Base-by-base conservation (phyloP, 2,797 vertebrate genomes). In the Buphagus erythrorhynchus region DNA sequence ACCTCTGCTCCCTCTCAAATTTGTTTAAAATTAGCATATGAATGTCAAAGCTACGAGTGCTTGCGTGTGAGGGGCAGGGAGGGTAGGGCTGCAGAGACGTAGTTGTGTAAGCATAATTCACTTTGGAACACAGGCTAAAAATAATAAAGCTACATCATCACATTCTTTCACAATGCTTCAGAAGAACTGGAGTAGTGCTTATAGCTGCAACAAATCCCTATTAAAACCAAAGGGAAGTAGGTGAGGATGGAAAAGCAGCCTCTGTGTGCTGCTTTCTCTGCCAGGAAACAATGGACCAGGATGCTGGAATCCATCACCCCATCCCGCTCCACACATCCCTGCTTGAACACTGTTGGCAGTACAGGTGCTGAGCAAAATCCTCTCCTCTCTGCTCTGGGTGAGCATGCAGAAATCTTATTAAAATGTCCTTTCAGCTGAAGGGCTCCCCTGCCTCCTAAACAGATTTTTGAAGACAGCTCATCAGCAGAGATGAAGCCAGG, bases 81-180 rank as follows among this genome's bases (percentile, higher is more conserved):
- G 83, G 65, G 82, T 45, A 90, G 57, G 61, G 82, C 87, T 90
- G 72, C 59, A 90, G 90, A 88, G 85, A 67, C 4, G 1, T 68
- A 74, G 62, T 94, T 96, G 74, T 86, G 89, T 88, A 96, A 97
- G 94, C 87, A 68, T 68, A 95, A 93, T 77, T 91, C 87, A 76
- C 72, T 95, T 79, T 83, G 75, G 49, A 95, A 83, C 93, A 91
- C 0, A 73, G 68, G 87, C 91, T 97, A 96, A 97, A 97, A 97
- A 97, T 95, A 97, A 93, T 75, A 90, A 83, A 91, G 93, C 95
- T 75, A 74, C 93, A 86, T 97, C 96, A 95, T 95, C 93, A 74
- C 93, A 95, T 97, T 97, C 93, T 95, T 95, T 90, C 82, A 80
- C 87, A 88, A 54, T 68, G 85, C 55, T 80, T 80, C 68, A 74